These are phyloP conservation scores for Heloderma charlesbogerti DNA, from an alignment of 2,113 vertebrate species.

Conservation along the genomic window DNA sequence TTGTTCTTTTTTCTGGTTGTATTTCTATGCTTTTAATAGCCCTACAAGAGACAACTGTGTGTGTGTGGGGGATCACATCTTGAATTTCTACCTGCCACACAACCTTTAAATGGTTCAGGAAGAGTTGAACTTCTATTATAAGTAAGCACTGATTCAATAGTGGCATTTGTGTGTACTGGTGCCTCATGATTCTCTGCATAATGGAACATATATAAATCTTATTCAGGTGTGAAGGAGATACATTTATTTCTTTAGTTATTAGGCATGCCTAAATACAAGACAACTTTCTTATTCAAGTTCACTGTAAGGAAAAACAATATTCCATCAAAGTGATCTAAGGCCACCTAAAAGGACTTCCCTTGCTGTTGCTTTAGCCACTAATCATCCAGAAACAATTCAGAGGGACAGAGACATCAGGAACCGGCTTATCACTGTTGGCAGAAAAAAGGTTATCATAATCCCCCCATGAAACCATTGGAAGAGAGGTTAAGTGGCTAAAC, in stretches of 20 bases:
- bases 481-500: conserved; percentile 65
- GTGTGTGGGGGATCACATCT: not conserved
- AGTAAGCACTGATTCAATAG: not conserved
- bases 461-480: conserved; percentile 53
- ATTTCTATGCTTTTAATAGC: not conserved
- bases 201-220: conserved; percentile 11
- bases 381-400: conserved; percentile 60
- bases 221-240: not conserved
- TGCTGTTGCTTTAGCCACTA: conserved; percentile 46
- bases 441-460: conserved; percentile 68
- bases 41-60: not conserved
- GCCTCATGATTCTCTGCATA: not conserved
- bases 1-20: not conserved
- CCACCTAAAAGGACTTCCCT: conserved; percentile 9
- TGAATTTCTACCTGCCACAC: not conserved
- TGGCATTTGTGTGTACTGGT: not conserved
- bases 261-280: not conserved
- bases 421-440: conserved; percentile 61
- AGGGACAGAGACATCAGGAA: conserved; percentile 43
- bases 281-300: conserved; percentile 11
- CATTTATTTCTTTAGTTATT: not conserved
- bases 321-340: conserved; percentile 9
- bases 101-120: not conserved
- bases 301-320: conserved; percentile 1
- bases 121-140: not conserved